A percentile compares a stretch with the other conserved stretches of the same genome.
These are phyloP conservation scores for Argyresthia albistria DNA, from an alignment of 2,888 invertebrate species.

Conservation along the genomic window DNA sequence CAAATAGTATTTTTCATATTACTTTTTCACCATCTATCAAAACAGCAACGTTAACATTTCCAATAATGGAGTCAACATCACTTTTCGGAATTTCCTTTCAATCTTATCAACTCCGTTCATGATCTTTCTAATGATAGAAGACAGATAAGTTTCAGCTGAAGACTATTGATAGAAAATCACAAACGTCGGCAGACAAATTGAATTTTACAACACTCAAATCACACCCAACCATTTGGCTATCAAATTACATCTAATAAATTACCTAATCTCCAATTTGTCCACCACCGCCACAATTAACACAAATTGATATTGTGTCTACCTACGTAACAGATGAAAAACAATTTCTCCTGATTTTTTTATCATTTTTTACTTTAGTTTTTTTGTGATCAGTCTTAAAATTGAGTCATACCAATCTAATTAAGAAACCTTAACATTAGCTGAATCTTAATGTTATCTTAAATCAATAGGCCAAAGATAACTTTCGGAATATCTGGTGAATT, in stretches of 20 bases:
- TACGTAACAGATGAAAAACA: constrained; percentile 24
- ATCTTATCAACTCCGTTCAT: constrained; percentile 38
- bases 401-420: constrained; percentile 69
- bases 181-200: constrained; percentile 27
- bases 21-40: constrained; percentile 36
- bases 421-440: constrained; percentile 41
- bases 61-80: constrained; percentile 38
- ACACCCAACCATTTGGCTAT: constrained; percentile 37
- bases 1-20: constrained; percentile 55
- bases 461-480: constrained; percentile 59
- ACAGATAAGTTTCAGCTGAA: constrained; percentile 54
- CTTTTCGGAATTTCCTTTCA: constrained; percentile 32
- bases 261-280: not conserved
- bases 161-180: constrained; percentile 27
- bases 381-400: constrained; percentile 73
- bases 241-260: constrained; percentile 18
- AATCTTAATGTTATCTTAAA: constrained; percentile 54
- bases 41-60: constrained; percentile 50
- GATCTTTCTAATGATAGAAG: constrained; percentile 47
- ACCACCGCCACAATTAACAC: constrained; percentile 13
- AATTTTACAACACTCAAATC: constrained; percentile 22
- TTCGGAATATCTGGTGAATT: constrained; percentile 29
- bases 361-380: constrained; percentile 37
- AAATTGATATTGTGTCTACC: constrained; percentile 2
- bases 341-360: constrained; percentile 35